Evolutionary conservation across 2,797 vertebrate genomes (phyloP).

Genomic region (Craterocephalus amniculus): DNA sequence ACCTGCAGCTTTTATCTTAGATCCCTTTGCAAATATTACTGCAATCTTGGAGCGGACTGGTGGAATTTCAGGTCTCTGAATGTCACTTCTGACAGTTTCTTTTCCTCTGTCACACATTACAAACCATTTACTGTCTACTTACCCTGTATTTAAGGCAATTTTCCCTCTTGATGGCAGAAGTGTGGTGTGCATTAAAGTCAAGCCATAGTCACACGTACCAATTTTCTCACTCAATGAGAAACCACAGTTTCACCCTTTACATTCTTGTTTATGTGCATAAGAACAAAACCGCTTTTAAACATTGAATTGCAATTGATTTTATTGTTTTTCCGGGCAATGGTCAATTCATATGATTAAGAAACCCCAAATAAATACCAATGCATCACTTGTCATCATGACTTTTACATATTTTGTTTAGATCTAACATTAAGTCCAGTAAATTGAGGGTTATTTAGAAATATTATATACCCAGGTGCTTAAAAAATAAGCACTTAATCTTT

Average conservation of each 20-base stretch:
- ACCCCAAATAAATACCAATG: neutral
- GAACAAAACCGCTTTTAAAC: neutral
- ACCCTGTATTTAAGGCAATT: slow-evolving; percentile 82
- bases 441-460: neutral
- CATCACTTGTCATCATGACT: neutral
- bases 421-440: neutral
- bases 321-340: neutral
- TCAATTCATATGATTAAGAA: neutral
- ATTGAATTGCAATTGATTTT: neutral
- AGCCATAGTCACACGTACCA: slow-evolving; percentile 64
- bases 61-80: slow-evolving; percentile 67
- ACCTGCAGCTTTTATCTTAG: slow-evolving; percentile 73
- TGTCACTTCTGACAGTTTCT: slow-evolving; percentile 75
- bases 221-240: slow-evolving; percentile 58
- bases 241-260: slow-evolving; percentile 37
- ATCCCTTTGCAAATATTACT: slow-evolving; percentile 78
- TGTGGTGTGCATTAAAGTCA: slow-evolving; percentile 75
- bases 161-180: slow-evolving; percentile 66
- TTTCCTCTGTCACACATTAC: slow-evolving; percentile 72
- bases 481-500: neutral
- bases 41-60: slow-evolving; percentile 60
- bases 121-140: slow-evolving; percentile 78
- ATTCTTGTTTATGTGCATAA: slow-evolving; percentile 38
- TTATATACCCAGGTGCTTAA: neutral
- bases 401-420: neutral